Evolutionary conservation across 2,113 vertebrate genomes (phyloP).

Genomic region (Furnarius figulus): DNA sequence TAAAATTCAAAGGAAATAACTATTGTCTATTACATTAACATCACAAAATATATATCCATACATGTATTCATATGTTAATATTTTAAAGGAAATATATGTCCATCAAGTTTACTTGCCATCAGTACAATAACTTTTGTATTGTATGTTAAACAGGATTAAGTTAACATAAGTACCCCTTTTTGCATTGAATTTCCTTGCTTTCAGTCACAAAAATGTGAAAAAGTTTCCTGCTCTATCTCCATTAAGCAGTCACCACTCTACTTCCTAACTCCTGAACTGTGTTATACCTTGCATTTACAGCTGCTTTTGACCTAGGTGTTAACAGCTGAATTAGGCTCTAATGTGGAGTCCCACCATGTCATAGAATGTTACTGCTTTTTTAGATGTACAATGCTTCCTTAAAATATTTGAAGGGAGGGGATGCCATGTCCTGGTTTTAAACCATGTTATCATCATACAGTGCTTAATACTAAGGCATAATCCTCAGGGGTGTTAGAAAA

Average conservation of each 20-base stretch:
- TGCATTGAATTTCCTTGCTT: neutral
- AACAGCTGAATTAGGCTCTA: neutral
- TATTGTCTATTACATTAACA: neutral
- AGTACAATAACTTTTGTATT: neutral
- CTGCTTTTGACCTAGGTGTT: neutral
- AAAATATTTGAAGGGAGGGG: rapidly evolving
- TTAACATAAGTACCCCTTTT: neutral
- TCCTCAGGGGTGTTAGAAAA: too few species aligned
- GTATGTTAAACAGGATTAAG: neutral
- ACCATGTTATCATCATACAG: neutral
- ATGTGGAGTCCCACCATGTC: neutral
- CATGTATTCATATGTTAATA: neutral
- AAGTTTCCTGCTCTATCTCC: neutral
- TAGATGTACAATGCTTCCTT: neutral
- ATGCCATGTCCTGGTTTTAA: neutral
- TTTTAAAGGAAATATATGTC: neutral
- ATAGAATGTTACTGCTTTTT: neutral
- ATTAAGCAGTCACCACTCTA: neutral
- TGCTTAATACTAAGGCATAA: neutral
- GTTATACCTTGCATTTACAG: neutral
- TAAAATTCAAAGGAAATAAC: neutral
- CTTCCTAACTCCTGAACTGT: neutral
- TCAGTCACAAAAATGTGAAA: neutral
- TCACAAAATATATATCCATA: neutral
- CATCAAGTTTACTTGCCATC: neutral